Evolutionary conservation across 2,797 vertebrate genomes (phyloP).

Genomic region (Dromococcyx pavoninus): DNA sequence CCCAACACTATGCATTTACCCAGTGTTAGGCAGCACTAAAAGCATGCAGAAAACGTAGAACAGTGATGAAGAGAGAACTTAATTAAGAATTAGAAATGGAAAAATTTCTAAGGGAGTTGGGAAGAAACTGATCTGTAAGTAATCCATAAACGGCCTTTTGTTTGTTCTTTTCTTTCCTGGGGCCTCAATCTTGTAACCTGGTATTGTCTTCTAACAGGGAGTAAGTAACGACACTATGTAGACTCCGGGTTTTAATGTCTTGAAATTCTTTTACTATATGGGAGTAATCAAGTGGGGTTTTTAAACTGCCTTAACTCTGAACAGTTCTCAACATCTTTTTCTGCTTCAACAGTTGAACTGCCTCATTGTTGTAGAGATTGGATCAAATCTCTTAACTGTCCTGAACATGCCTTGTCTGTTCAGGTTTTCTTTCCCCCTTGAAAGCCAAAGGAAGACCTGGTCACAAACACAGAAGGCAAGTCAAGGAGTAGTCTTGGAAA

Average conservation of each 20-base stretch:
- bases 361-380: neutral
- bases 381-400: neutral
- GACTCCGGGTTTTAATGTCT: neutral
- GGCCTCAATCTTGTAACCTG: neutral
- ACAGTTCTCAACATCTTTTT: neutral
- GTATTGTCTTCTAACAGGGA: neutral
- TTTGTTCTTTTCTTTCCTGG: neutral
- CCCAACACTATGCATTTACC: neutral
- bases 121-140: neutral
- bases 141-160: neutral
- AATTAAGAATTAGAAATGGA: neutral
- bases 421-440: neutral
- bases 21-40: neutral
- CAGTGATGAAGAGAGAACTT: neutral
- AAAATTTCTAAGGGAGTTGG: neutral
- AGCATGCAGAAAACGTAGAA: neutral
- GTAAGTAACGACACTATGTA: neutral
- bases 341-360: neutral
- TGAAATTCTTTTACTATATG: neutral
- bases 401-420: accelerated
- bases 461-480: neutral
- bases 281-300: neutral
- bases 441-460: neutral
- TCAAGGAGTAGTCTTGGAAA: neutral
- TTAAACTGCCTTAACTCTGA: neutral